These are phyloP conservation scores for Drosophila burlai DNA, from an alignment of 1,140 invertebrate species.

Conservation along the genomic window DNA sequence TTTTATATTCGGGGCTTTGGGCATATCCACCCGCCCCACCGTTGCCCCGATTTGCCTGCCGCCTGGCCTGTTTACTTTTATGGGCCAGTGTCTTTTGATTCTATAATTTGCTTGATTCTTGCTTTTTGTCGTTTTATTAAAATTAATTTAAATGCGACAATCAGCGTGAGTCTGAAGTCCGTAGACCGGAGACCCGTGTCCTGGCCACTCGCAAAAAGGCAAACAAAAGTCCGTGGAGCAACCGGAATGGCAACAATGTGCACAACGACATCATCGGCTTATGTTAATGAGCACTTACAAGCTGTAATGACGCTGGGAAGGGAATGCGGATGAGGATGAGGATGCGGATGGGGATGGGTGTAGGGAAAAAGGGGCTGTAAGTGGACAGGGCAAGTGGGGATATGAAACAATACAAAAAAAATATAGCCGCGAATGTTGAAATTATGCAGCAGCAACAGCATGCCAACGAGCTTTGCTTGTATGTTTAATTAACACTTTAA, in stretches of 20 bases:
- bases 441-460: conserved; percentile 54
- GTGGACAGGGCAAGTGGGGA: conserved; percentile 21
- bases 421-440: conserved; percentile 1
- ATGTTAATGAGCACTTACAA: conserved; percentile 81
- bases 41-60: conserved; percentile 5
- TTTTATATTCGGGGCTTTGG: conserved; percentile 73
- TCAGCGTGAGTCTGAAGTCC: conserved; percentile 27
- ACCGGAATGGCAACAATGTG: conserved; percentile 51
- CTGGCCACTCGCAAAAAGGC: conserved; percentile 12
- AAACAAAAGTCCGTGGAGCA: conserved; percentile 25
- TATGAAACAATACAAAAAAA: conserved; percentile 24
- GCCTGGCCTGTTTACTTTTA: conserved; percentile 65
- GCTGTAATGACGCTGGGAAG: conserved; percentile 61
- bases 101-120: conserved; percentile 66
- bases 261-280: conserved; percentile 64
- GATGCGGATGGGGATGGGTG: neutral
- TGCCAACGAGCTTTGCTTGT: conserved; percentile 28
- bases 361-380: neutral
- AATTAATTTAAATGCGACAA: conserved; percentile 78
- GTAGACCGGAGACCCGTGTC: neutral
- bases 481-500: conserved; percentile 80
- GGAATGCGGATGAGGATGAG: neutral
- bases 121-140: conserved; percentile 64
- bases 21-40: conserved; percentile 36
- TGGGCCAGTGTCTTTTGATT: conserved; percentile 65